A percentile compares a stretch with the other conserved stretches of the same genome.
phyloP scores from a whole-genome alignment of 2,113 vertebrate genomes.

The Alligator mississippiensis region DNA sequence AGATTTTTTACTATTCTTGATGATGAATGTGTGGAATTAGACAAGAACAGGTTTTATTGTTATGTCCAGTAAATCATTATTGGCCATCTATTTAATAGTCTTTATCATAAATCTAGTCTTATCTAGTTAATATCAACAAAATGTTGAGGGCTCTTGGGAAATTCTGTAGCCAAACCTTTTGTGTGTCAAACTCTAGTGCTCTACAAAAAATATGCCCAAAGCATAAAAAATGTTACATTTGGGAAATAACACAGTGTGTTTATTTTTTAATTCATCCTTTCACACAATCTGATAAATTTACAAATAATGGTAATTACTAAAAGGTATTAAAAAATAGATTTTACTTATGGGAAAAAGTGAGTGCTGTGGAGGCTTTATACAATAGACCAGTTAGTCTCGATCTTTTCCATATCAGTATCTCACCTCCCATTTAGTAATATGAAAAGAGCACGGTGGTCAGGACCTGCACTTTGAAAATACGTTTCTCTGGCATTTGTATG shows the following conservation, averaged over 20 bases:
- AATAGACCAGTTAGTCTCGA: background rate
- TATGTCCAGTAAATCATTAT: background rate
- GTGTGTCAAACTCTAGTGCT: background rate
- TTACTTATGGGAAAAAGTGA: background rate
- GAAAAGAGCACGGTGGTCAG: background rate
- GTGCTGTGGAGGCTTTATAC: background rate
- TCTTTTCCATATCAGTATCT: background rate
- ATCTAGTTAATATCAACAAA: background rate
- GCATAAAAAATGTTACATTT: background rate
- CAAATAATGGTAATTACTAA: background rate
- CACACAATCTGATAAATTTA: background rate
- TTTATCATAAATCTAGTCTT: background rate
- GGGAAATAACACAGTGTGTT: background rate
- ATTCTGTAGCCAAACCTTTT: background rate
- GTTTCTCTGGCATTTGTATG: background rate
- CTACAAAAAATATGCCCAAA: background rate
- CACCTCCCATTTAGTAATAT: background rate
- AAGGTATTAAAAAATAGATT: background rate
- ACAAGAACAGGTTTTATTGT: background rate
- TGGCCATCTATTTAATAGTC: background rate
- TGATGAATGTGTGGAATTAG: constrained; percentile 2
- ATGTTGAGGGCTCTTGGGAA: background rate
- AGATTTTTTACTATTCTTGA: background rate
- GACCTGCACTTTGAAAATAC: background rate
- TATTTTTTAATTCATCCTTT: background rate